These are phyloP conservation scores for Listrodromus nycthemerus DNA, from an alignment of 2,888 invertebrate genomes.

Conservation along the genomic window DNA sequence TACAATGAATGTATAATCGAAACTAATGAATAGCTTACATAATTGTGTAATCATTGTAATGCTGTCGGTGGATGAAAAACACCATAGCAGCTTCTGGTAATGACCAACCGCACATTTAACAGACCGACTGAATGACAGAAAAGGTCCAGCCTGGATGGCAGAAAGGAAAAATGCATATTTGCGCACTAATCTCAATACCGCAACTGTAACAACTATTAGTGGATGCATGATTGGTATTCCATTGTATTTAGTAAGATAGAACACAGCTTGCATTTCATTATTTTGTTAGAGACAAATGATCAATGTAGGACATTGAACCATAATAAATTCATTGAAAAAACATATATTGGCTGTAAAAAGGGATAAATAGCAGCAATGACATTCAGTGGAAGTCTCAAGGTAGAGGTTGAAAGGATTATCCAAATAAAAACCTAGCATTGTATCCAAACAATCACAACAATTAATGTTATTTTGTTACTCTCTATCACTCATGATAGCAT, in stretches of 20 bases:
- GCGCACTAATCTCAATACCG: not conserved
- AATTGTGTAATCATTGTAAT: not conserved
- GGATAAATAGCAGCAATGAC: not conserved
- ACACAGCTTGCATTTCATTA: not conserved
- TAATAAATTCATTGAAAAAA: not conserved
- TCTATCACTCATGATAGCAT: too few relatives aligned
- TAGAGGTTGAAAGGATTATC: not conserved
- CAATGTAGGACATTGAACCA: not conserved
- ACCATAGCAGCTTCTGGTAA: not conserved
- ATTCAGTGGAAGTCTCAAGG: not conserved
- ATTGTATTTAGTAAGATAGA: not conserved
- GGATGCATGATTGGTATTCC: not conserved
- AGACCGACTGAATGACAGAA: not conserved
- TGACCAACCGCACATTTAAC: too few relatives aligned
- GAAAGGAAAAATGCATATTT: not conserved
- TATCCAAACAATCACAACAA: too few relatives aligned
- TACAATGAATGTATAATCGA: not conserved
- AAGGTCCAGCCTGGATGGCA: not conserved
- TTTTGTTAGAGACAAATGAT: not conserved
- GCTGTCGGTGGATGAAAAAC: not conserved
- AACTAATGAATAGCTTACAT: not conserved
- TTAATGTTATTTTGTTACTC: too few relatives aligned
- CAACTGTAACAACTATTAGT: not conserved
- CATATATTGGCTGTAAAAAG: too few relatives aligned
- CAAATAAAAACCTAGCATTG: too few relatives aligned